Evolutionary conservation across 2,888 invertebrate genomes (phyloP).

Genomic region (Pachydiplax longipennis): DNA sequence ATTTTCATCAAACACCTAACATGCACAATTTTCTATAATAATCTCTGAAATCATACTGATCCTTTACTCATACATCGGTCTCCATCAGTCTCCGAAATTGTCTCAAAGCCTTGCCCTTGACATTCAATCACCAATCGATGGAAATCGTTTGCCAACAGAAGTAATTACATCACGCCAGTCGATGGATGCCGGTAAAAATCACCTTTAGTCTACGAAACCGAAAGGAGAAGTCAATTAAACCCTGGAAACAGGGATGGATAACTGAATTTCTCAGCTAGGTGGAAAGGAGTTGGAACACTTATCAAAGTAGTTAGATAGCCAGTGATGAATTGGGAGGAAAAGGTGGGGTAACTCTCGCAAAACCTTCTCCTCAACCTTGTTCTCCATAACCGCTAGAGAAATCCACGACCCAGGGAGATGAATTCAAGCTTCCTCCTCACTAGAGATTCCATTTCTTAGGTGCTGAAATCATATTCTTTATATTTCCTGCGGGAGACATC

Average conservation of each 20-base stretch:
- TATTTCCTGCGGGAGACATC: not conserved
- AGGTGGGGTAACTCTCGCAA: not conserved
- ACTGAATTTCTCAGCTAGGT: not conserved
- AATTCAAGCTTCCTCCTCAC: not conserved
- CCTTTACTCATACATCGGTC: no score
- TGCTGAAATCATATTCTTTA: not conserved
- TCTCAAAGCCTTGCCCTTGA: not conserved
- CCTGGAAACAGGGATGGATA: not conserved
- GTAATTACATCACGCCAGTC: not conserved
- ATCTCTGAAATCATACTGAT: no score
- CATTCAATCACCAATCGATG: not conserved
- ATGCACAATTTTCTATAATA: no score
- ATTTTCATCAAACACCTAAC: no score
- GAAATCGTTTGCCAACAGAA: not conserved
- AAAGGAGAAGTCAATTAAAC: not conserved
- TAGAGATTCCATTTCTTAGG: not conserved
- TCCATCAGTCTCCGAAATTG: not conserved
- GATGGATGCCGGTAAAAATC: not conserved
- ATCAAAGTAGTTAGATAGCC: conserved; percentile 1
- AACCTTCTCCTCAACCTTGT: not conserved
- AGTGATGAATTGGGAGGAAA: not conserved
- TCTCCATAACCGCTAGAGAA: not conserved
- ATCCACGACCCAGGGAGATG: not conserved
- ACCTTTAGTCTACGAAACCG: not conserved
- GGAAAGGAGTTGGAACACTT: not conserved